These are phyloP conservation scores for Drosophila elegans DNA, from an alignment of 1,140 invertebrate species.

Conservation along the genomic window DNA sequence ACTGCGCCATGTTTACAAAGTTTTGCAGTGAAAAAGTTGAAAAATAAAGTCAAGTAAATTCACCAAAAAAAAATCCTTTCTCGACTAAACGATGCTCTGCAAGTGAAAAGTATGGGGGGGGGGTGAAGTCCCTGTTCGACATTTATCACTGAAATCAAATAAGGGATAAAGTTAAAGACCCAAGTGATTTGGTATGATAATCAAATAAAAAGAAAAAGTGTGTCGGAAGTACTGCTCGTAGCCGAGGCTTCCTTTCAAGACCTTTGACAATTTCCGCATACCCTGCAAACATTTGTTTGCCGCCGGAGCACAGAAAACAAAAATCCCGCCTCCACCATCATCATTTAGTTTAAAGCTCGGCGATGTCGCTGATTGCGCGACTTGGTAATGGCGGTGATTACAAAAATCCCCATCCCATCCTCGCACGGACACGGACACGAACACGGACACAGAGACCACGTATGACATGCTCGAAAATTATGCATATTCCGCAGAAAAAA, in stretches of 20 bases:
- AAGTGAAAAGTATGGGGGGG: background rate
- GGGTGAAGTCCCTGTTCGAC: background rate
- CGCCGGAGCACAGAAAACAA: slow-evolving; percentile 24
- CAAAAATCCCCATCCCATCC: slow-evolving; percentile 51
- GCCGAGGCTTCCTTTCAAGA: background rate
- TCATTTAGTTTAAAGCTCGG: slow-evolving; percentile 58
- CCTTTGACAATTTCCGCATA: slow-evolving; percentile 40
- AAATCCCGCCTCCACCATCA: slow-evolving; percentile 43
- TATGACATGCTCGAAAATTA: slow-evolving; percentile 79
- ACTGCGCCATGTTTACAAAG: slow-evolving; percentile 69
- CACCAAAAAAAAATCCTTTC: background rate
- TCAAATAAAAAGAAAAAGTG: slow-evolving; percentile 30
- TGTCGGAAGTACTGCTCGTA: slow-evolving; percentile 8
- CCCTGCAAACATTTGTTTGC: slow-evolving; percentile 30
- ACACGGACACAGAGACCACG: slow-evolving; percentile 46
- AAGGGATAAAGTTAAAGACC: background rate
- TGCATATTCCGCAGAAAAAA: slow-evolving; percentile 75
- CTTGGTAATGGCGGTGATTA: slow-evolving; percentile 79
- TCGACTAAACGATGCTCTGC: slow-evolving; percentile 40
- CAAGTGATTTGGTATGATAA: slow-evolving; percentile 11
- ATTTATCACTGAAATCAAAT: slow-evolving; percentile 12
- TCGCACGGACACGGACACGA: slow-evolving; percentile 5
- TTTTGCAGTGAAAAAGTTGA: slow-evolving; percentile 64
- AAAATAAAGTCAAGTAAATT: slow-evolving; percentile 39
- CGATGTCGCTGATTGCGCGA: slow-evolving; percentile 76